Evolutionary conservation across 2,888 invertebrate genomes (phyloP).

Genomic region (Agapetus fuscipes): DNA sequence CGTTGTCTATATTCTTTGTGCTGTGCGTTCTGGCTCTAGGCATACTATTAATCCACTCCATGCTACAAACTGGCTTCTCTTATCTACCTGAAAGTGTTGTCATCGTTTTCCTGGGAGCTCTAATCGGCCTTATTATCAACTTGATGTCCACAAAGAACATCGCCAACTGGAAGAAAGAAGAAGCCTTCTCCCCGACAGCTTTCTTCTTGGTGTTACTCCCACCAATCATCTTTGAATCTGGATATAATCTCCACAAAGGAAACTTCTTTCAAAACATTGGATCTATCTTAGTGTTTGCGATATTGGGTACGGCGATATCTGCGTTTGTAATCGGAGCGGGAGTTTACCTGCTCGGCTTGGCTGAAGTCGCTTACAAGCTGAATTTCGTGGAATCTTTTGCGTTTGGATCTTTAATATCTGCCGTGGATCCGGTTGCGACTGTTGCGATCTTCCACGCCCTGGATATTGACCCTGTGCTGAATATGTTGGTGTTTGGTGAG

Average conservation of each 20-base stretch:
- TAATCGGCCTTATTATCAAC: conserved; percentile 86
- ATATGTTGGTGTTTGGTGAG: conserved; percentile 97
- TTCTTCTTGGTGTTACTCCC: conserved; percentile 95
- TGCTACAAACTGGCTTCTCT: conserved; percentile 92
- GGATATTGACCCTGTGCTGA: conserved; percentile 93
- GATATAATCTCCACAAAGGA: conserved; percentile 97
- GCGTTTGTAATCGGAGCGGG: conserved; percentile 96
- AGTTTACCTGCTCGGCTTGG: conserved; percentile 87
- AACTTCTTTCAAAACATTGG: conserved; percentile 96
- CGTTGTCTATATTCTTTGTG: conserved; percentile 97
- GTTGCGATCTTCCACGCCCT: conserved; percentile 97
- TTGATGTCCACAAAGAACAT: conserved; percentile 81
- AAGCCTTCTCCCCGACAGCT: conserved; percentile 96
- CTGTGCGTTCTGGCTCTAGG: conserved; percentile 90
- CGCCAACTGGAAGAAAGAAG: conserved; percentile 94
- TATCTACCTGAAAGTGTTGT: conserved; percentile 97
- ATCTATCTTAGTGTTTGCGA: conserved; percentile 96
- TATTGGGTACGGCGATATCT: conserved; percentile 93
- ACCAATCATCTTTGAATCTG: conserved; percentile 98
- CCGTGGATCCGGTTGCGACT: conserved; percentile 98
- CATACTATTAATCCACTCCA: conserved; percentile 86
- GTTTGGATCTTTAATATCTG: conserved; percentile 95
- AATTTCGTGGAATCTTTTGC: conserved; percentile 97
- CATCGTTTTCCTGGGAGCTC: conserved; percentile 88
- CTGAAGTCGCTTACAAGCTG: conserved; percentile 81